Conservation (phyloP, 2,113 vertebrate species). For the Athene noctua region DNA sequence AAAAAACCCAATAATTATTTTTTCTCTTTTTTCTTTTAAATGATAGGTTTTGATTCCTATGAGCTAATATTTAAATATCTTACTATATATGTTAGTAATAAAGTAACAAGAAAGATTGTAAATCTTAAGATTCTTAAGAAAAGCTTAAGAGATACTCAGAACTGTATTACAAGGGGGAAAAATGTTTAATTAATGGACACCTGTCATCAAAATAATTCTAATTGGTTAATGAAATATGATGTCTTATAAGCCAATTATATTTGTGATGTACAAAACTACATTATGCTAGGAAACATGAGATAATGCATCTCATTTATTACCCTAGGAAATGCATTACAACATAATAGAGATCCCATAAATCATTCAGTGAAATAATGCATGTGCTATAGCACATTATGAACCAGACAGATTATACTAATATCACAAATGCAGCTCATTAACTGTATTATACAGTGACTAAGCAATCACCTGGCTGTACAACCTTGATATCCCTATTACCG, state of each 20-base stretch:
- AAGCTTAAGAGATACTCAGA: neutral
- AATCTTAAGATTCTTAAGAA: too few relatives aligned
- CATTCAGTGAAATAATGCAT: conserved; percentile 2
- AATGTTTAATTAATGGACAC: neutral
- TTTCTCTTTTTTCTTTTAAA: neutral
- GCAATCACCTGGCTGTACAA: conserved; percentile 26
- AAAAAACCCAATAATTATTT: fast-evolving
- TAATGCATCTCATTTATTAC: conserved; percentile 43
- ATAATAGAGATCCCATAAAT: conserved; percentile 43
- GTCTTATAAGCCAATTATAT: neutral
- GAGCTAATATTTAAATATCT: neutral
- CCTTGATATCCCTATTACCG: conserved; percentile 5
- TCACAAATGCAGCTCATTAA: conserved; percentile 45
- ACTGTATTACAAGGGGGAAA: neutral
- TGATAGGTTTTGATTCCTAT: neutral
- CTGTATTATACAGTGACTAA: conserved; percentile 15
- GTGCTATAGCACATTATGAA: conserved; percentile 31
- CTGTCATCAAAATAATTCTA: neutral
- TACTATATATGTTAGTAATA: neutral
- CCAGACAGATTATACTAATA: conserved; percentile 21
- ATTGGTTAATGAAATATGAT: conserved; percentile 18
- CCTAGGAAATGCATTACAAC: conserved; percentile 26
- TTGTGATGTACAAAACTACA: conserved; percentile 22
- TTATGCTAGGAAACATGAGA: conserved; percentile 11
- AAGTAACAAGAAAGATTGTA: neutral